Conservation (phyloP, 2,113 vertebrate genomes). For the Sinosuthora webbiana region DNA sequence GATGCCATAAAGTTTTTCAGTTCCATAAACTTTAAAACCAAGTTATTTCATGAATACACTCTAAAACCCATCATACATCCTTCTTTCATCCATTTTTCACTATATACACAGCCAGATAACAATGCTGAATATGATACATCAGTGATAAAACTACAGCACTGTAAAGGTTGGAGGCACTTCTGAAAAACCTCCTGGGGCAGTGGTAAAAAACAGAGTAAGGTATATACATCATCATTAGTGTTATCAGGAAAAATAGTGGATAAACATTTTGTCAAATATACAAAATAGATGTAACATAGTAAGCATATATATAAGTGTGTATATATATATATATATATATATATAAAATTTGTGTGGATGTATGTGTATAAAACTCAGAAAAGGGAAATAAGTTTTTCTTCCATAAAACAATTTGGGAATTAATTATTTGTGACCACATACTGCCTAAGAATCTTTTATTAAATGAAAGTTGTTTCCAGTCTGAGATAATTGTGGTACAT, state of each 20-base stretch:
- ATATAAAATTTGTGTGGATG: not conserved
- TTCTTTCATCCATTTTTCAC: not conserved
- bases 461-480: not conserved
- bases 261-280: not conserved
- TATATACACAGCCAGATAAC: not conserved
- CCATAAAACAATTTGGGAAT: not conserved
- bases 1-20: not conserved
- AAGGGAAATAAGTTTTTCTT: not conserved
- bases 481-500: not conserved
- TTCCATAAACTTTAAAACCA: not conserved
- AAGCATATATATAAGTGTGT: not conserved
- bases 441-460: not conserved
- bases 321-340: fast-evolving
- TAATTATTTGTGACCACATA: not conserved
- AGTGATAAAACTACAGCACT: not conserved
- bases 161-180: not conserved
- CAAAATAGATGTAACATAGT: not conserved
- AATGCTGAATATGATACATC: not conserved
- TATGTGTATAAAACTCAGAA: not conserved
- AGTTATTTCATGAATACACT: not conserved
- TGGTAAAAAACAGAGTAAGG: not conserved
- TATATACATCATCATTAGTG: not conserved
- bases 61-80: not conserved
- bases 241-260: not conserved
- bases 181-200: not conserved